Evolutionary conservation across 2,113 vertebrate genomes (phyloP).

Genomic region (Coturnix japonica): DNA sequence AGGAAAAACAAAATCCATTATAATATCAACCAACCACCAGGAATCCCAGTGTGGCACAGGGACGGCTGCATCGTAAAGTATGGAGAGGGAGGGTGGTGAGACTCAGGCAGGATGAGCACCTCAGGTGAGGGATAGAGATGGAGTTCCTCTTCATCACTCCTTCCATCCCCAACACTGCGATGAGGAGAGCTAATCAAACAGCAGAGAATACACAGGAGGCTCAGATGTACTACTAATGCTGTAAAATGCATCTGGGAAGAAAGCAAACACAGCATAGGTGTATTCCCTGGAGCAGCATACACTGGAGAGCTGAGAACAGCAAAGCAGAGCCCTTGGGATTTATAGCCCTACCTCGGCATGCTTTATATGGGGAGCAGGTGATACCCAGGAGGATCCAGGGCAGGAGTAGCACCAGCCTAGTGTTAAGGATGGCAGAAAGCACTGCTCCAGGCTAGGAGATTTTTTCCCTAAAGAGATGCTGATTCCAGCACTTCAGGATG

Average conservation of each 20-base stretch:
- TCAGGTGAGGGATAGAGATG: background rate
- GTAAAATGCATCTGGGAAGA: background rate
- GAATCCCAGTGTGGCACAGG: background rate
- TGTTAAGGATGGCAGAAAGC: background rate
- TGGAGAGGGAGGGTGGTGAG: background rate
- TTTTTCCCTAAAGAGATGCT: background rate
- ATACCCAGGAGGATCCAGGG: background rate
- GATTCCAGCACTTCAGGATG: background rate
- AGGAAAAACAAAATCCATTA: background rate
- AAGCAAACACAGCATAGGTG: background rate
- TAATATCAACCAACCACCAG: background rate
- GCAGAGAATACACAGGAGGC: background rate
- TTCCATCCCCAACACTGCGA: background rate
- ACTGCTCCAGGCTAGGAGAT: background rate
- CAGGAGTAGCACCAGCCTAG: background rate
- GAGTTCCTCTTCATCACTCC: background rate
- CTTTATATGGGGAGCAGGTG: background rate
- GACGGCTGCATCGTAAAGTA: background rate
- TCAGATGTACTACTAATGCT: background rate
- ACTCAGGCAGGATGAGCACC: background rate
- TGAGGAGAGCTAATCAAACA: constrained; percentile 51
- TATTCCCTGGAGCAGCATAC: background rate
- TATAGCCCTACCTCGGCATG: background rate
- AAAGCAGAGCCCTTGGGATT: constrained; percentile 29
- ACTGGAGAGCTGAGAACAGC: constrained; percentile 17